Percentiles rank a stretch among this genome's conserved stretches.
These are phyloP conservation scores for Piscicola geometra DNA, from an alignment of 2,888 invertebrate species.

Conservation along the genomic window DNA sequence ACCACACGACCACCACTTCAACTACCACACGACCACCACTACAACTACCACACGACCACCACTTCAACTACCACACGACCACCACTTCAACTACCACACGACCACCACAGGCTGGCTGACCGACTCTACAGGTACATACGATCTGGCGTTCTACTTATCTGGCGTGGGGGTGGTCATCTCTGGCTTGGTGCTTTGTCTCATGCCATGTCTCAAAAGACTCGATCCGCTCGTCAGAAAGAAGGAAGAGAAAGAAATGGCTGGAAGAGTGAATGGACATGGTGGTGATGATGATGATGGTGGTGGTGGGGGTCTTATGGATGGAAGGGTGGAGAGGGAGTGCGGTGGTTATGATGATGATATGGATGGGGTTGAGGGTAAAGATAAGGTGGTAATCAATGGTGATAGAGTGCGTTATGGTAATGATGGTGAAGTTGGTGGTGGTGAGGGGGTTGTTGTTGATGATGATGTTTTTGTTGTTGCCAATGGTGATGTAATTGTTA, in stretches of 20 bases:
- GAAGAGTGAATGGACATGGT: not conserved
- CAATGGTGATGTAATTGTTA: too few relatives aligned
- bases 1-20: too few relatives aligned
- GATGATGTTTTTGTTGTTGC: too few relatives aligned
- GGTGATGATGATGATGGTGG: not conserved
- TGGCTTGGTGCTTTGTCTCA: conserved; percentile 38
- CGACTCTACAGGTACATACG: conserved; percentile 40
- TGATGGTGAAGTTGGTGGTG: not conserved
- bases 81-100: too few relatives aligned
- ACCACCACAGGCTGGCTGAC: conserved; percentile 38
- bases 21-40: too few relatives aligned
- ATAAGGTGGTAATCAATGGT: not conserved
- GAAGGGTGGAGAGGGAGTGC: not conserved
- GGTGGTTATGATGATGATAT: not conserved
- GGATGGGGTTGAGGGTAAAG: not conserved
- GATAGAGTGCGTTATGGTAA: not conserved
- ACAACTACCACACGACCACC: too few relatives aligned
- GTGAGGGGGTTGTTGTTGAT: not conserved
- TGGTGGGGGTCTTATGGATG: conserved; percentile 21
- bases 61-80: too few relatives aligned
- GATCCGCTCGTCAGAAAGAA: conserved; percentile 31
- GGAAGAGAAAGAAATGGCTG: conserved; percentile 16
- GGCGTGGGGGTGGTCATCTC: conserved; percentile 40
- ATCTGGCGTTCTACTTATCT: conserved; percentile 39
- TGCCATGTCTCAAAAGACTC: conserved; percentile 36